A percentile compares a stretch with the other conserved stretches of the same genome.
phyloP scores from a whole-genome alignment of 2,113 vertebrate species.

The Fulica atra region DNA sequence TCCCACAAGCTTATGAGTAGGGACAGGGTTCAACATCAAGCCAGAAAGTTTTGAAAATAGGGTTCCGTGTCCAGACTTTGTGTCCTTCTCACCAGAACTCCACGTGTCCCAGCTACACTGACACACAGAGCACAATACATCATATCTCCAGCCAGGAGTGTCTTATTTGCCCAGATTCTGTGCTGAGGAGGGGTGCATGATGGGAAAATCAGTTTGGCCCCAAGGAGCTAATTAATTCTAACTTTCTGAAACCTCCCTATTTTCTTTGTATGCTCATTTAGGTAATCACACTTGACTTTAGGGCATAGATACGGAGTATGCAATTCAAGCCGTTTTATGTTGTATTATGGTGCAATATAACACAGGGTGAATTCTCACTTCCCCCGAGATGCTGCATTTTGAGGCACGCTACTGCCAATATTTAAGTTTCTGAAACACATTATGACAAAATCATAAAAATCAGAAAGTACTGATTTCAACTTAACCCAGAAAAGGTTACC shows the following conservation, averaged over 20 bases:
- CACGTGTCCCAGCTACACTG: not conserved
- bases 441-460: not conserved
- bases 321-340: not conserved
- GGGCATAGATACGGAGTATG: not conserved
- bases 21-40: not conserved
- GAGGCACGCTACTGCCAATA: not conserved
- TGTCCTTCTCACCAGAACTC: not conserved
- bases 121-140: not conserved
- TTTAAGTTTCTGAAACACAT: not conserved
- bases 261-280: constrained; percentile 13
- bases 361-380: not conserved
- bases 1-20: not conserved
- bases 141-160: not conserved
- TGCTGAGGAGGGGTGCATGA: not conserved
- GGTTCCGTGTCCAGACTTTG: not conserved
- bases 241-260: not conserved
- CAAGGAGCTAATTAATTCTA: not conserved
- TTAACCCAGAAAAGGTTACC: not conserved
- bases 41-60: not conserved
- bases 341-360: not conserved
- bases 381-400: not conserved
- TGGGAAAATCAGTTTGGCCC: not conserved
- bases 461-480: not conserved
- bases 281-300: not conserved
- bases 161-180: not conserved